Base-by-base conservation (phyloP, 2,113 vertebrate genomes). In the Tychaedon coryphoeus region DNA sequence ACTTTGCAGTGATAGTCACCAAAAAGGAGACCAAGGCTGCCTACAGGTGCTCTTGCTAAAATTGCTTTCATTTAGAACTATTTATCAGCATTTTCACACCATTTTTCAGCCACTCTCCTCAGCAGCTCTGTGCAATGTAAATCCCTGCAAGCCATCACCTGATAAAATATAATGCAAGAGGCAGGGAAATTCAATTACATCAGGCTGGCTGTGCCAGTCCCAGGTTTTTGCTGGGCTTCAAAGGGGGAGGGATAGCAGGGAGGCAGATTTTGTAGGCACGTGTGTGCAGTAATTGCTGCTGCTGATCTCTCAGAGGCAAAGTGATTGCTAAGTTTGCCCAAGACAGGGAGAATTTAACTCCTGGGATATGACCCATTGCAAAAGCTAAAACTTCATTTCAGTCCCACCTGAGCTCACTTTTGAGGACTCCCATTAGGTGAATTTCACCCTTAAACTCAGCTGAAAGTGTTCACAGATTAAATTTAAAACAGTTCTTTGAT, bases 1-100 rank as follows among this genome's bases (percentile, higher is more conserved):
- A 92, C 88, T 92, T 86, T 56, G 79, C 80, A 84, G 40, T 58
- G 75, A 71, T 3, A 96, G 87, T 74, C 64, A 94, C 76, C 80
- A 50, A 96, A 95, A 91, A 76, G 40, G 73, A 89, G 56, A 47
- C n/a, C 62, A 56, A 92, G 84, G 90, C 58, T 31, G 85, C 96
- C 97, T 97, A 88, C 75, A 80, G 97, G 95, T 84, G 82, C 78
- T 95, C 60, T 76, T 72, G 82, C 95, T 96, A 91, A 98, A 98
- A 98, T 96, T 97, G 91, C 96, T 98, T 98, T 96, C 86, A 96
- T 96, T 97, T 96, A 92, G 83, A 97, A 86, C 96, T 91, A 97
- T 98, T 97, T 97, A 97, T 98, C 97, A 98, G 95, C 93, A 53
- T 97, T 95, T 89, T 97, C 94, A 94, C 85, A 93, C 57, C 61